These are phyloP conservation scores for Lepidurus apus DNA, from an alignment of 1,140 invertebrate genomes.

Conservation along the genomic window DNA sequence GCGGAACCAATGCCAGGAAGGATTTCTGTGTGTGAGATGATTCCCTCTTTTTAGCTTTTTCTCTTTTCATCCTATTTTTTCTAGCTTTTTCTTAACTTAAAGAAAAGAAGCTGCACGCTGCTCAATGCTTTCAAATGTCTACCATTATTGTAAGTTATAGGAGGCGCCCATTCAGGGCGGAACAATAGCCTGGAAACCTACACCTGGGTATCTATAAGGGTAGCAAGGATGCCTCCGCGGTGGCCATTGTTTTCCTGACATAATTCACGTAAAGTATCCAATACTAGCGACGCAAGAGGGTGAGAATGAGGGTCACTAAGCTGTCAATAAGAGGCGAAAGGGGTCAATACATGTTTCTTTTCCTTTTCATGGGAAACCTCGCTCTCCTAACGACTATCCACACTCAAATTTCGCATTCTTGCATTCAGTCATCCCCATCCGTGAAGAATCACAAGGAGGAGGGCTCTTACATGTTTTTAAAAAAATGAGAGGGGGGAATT, in stretches of 20 bases:
- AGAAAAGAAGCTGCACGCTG: not conserved
- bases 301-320: conserved; percentile 17
- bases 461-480: not conserved
- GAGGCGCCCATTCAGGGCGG: not conserved
- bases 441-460: not conserved
- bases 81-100: too few species aligned
- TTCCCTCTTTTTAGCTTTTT: not conserved
- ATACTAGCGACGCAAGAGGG: conserved; percentile 1
- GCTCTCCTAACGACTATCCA: too few species aligned
- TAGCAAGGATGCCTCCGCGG: not conserved
- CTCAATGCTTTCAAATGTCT: not conserved
- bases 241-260: conserved; percentile 5
- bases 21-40: not conserved
- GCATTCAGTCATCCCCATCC: not conserved
- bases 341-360: too few species aligned
- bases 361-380: not conserved
- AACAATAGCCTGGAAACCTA: not conserved
- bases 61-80: not conserved
- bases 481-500: not conserved
- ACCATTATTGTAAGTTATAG: not conserved
- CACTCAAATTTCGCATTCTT: not conserved
- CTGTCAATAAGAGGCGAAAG: not conserved
- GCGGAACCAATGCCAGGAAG: not conserved
- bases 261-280: conserved; percentile 12
- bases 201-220: not conserved